phyloP scores from a whole-genome alignment of 2,888 invertebrate genomes.

The Torymus auratus region DNA sequence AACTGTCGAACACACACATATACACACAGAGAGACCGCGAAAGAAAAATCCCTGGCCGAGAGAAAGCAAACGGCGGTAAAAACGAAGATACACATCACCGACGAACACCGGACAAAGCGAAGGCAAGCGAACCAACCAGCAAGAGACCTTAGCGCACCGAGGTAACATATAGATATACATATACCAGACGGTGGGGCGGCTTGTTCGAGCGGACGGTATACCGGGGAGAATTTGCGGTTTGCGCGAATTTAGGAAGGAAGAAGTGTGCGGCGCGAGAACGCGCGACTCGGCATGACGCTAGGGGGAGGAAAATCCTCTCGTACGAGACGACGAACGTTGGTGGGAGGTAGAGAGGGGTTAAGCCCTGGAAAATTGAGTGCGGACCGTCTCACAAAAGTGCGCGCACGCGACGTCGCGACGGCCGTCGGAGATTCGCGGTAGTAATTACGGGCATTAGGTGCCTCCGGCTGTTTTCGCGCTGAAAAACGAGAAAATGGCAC shows the following conservation, averaged over 20 bases:
- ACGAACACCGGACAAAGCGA: no score
- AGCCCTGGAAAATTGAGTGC: conserved; percentile 75
- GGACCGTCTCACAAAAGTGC: conserved; percentile 61
- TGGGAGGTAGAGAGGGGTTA: conserved; percentile 60
- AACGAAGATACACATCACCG: no score
- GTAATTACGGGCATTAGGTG: conserved; percentile 52
- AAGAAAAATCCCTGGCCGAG: no score
- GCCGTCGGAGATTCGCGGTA: conserved; percentile 1
- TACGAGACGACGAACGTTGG: no score
- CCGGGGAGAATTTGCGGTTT: conserved; percentile 62
- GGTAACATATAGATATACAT: no score
- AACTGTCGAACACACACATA: no score
- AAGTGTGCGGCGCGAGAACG: conserved; percentile 43
- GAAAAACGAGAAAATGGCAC: neutral
- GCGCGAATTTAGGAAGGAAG: conserved; percentile 58
- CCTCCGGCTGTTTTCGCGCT: conserved; percentile 43
- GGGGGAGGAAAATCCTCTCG: no score
- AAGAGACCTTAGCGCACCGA: neutral
- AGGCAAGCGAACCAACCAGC: neutral
- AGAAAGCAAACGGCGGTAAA: no score
- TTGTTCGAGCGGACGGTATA: no score
- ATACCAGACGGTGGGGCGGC: no score
- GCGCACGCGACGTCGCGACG: conserved; percentile 36
- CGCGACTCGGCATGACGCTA: conserved; percentile 33
- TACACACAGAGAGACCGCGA: no score